Evolutionary conservation across 2,113 vertebrate genomes (phyloP).

Genomic region (Tyto alba): DNA sequence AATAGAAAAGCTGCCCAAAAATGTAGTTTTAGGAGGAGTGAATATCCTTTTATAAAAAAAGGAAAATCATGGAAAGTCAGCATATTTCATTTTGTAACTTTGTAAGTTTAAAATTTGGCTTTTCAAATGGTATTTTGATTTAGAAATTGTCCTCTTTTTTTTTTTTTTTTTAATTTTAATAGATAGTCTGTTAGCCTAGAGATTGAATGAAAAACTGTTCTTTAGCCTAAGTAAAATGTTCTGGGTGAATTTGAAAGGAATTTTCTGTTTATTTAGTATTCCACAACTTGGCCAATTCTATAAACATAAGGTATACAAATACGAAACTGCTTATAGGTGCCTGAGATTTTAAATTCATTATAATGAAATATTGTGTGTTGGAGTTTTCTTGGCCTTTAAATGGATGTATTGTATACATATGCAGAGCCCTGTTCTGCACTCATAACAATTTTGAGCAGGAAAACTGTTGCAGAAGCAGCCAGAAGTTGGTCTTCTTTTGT

Average conservation of each 20-base stretch:
- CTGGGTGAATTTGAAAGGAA: neutral
- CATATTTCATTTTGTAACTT: neutral
- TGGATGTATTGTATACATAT: neutral
- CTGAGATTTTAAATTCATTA: neutral
- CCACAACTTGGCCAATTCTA: neutral
- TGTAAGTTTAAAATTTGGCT: neutral
- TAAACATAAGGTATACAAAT: neutral
- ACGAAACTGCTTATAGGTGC: neutral
- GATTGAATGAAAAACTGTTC: rapidly evolving
- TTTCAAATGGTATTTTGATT: neutral
- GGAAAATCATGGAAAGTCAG: neutral
- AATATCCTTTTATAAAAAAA: neutral
- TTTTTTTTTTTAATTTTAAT: neutral
- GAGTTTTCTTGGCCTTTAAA: neutral
- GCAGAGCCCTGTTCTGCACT: neutral
- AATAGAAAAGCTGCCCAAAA: neutral
- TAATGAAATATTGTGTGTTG: neutral
- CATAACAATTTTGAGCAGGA: neutral
- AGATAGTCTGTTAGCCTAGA: neutral
- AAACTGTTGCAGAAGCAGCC: neutral
- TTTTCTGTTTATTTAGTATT: neutral
- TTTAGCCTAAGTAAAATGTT: neutral
- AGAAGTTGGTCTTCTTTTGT: neutral
- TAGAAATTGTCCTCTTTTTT: neutral
- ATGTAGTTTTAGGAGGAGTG: neutral